Conservation (phyloP, 2,113 vertebrate species). For the Mus pahari region DNA sequence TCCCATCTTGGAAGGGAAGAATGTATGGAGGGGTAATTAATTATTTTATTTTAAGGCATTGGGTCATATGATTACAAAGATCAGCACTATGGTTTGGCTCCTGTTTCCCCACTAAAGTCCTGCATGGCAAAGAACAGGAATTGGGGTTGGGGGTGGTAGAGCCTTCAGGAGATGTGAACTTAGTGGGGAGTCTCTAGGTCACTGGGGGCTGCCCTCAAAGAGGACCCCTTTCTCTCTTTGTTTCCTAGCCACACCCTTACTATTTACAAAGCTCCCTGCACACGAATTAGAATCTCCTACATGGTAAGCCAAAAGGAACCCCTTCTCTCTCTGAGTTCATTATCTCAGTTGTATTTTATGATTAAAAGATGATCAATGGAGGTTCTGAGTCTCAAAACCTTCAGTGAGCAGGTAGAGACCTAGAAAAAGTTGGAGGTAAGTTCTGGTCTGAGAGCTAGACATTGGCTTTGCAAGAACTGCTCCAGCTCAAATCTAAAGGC, state of each 20-base stretch:
- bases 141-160: too few relatives aligned
- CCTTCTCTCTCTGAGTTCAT: too few relatives aligned
- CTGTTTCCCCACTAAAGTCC: background rate
- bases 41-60: background rate
- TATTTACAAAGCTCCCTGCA: background rate
- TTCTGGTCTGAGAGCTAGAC: background rate
- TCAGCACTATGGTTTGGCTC: background rate
- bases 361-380: background rate
- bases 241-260: background rate
- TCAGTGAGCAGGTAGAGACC: background rate
- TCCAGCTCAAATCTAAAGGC: background rate
- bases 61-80: background rate
- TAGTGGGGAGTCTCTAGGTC: background rate
- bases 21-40: fast-evolving
- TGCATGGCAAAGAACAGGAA: too few relatives aligned
- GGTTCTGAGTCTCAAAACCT: background rate
- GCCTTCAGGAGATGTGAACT: background rate
- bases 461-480: background rate
- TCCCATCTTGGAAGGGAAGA: background rate
- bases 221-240: too few relatives aligned
- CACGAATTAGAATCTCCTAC: background rate
- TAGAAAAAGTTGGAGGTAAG: background rate
- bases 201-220: background rate
- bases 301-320: background rate
- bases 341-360: background rate